A percentile compares a stretch with the other conserved stretches of the same genome.
Conservation (phyloP, 2,797 vertebrate species). For the Valencia hispanica region DNA sequence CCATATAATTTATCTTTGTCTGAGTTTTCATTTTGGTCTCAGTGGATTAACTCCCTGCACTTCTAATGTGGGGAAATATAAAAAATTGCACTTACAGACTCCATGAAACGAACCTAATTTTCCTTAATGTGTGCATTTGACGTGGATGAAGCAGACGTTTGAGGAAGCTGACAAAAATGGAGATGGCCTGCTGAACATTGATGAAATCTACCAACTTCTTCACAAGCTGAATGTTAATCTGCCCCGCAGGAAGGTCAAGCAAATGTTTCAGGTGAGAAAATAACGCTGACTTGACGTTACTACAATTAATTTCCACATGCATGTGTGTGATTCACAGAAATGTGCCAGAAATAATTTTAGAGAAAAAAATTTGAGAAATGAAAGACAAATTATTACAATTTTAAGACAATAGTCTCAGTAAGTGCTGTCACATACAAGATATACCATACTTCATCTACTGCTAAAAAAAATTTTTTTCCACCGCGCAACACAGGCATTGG, state of each 20-base stretch:
- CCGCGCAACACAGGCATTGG: too few relatives aligned
- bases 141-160: constrained; percentile 98
- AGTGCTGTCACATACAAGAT: not conserved
- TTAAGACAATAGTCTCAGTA: not conserved
- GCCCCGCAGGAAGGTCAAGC: constrained; percentile 95
- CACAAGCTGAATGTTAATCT: constrained; percentile 97
- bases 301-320: not conserved
- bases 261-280: constrained; percentile 95
- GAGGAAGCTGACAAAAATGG: constrained; percentile 98
- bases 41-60: not conserved
- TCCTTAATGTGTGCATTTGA: constrained; percentile 83
- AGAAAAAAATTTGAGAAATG: not conserved
- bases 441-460: too few relatives aligned
- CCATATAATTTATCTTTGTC: constrained; percentile 4
- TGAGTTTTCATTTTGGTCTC: not conserved
- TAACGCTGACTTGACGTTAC: not conserved
- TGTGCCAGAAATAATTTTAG: not conserved
- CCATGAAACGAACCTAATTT: constrained; percentile 15
- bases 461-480: too few relatives aligned
- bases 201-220: constrained; percentile 97
- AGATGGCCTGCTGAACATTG: constrained; percentile 94
- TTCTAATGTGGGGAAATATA: not conserved
- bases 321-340: not conserved
- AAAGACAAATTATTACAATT: not conserved
- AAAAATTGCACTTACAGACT: not conserved